Base-by-base conservation (phyloP, 2,888 invertebrate species). In the Panopea generosa region DNA sequence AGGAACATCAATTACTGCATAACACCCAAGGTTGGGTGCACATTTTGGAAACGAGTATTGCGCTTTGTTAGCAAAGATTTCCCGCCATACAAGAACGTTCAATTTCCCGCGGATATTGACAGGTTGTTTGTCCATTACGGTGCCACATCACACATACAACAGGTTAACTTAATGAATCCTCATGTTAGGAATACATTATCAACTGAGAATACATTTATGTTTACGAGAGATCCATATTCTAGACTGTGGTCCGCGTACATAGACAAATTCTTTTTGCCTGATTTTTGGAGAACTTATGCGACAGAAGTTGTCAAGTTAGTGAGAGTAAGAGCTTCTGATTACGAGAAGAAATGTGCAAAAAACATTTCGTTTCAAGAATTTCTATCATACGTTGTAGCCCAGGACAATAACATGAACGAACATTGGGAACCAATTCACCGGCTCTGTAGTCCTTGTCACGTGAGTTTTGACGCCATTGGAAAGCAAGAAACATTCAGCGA, bases 181-280 rank as follows among this genome's bases (percentile, higher is more conserved):
- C 50, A 43, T 2, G 52, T 47, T n/a, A 65, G 60, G 11, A 56
- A 33, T 38, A 38, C 33, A 20, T 53, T 77, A 52, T 56, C 69
- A 20, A 56, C 38, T 26, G 66, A 55, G 1, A 63, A 62, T 0
- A 43, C 71, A 20, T 84, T 82, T 50, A 78, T 84, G 74, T 77
- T 78, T 55, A 61, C 72, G 11, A 43, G 82, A 1, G 71, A 82
- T 14, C 84, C 84, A 2, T 84, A 78, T 47, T 11, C 60, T 1
- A 73, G 82, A 16, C 59, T 84, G 26, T 82, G 81, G 78, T 67
- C 81, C 9, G 84, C 78, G 16, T 84, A 72, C 61, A 71, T 82
- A 29, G 84, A 84, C 57, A 81, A 82, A 59, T 80, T 81, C 27
- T 26, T 82, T 1, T 62, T 84, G n/a, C 72, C 75, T 11, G 82